Percentiles rank a stretch among this genome's conserved stretches.
Conservation (phyloP, 1,140 invertebrate species). For the Agrilus planipennis region DNA sequence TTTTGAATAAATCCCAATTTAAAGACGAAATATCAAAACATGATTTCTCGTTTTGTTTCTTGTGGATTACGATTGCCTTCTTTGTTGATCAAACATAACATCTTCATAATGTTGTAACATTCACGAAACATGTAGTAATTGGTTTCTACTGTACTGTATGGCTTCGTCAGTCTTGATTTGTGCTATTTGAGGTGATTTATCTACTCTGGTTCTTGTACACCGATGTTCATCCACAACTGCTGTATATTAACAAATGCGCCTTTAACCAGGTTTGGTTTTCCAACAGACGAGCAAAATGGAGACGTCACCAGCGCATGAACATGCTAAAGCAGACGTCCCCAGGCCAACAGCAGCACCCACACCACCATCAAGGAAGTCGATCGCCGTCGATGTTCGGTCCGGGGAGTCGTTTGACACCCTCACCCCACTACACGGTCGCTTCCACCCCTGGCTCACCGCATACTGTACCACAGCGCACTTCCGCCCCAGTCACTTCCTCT, state of each 20-base stretch:
- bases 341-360: constrained; percentile 28
- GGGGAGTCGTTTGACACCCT: constrained; percentile 29
- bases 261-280: constrained; percentile 90
- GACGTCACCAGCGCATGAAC: constrained; percentile 89
- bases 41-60: no score
- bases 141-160: no score
- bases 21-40: no score
- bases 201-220: no score
- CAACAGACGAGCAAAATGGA: constrained; percentile 96
- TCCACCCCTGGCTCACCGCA: constrained; percentile 35
- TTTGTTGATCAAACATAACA: no score
- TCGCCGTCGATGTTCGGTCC: constrained; percentile 39
- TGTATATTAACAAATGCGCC: constrained; percentile 8
- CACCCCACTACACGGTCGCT: constrained; percentile 30
- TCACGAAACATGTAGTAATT: no score
- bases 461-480: constrained; percentile 23
- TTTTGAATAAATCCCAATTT: no score
- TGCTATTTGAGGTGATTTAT: no score
- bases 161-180: no score
- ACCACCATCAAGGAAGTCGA: constrained; percentile 35
- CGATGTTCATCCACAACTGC: no score
- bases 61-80: no score
- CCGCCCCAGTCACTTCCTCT: constrained; percentile 17
- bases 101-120: no score
- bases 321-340: constrained; percentile 65